Conservation (phyloP, 2,797 vertebrate genomes). For the Ctenopoma kingsleyae region DNA sequence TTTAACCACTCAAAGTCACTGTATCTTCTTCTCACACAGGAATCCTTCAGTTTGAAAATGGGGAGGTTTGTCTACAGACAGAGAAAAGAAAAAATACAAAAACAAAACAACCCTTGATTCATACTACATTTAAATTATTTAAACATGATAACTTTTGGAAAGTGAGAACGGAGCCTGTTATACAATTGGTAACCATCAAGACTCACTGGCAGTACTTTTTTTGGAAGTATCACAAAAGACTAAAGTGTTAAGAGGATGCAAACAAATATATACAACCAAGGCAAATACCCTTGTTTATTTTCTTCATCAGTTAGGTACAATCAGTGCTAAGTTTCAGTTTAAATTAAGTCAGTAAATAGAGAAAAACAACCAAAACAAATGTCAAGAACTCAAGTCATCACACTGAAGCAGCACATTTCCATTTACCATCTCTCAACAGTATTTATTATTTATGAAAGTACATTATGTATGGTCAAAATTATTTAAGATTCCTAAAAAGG, state of each 20-base stretch:
- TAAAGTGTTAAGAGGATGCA: neutral
- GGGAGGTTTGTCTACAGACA: slow-evolving; percentile 93
- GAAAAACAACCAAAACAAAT: no score
- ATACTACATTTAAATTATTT: slow-evolving; percentile 6
- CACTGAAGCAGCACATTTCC: no score
- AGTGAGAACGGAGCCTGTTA: neutral
- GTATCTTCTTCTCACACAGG: slow-evolving; percentile 95
- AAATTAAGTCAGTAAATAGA: no score
- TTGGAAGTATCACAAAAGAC: neutral
- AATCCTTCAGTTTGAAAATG: slow-evolving; percentile 98
- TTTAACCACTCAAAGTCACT: slow-evolving; percentile 99
- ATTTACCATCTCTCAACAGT: no score
- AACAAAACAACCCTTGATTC: neutral
- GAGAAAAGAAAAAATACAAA: slow-evolving; percentile 13
- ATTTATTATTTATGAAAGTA: no score
- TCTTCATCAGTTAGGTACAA: no score
- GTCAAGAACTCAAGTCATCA: no score
- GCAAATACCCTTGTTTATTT: no score
- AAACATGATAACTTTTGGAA: neutral
- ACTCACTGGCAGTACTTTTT: neutral
- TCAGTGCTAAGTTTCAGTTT: no score
- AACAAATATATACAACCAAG: no score
- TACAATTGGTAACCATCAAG: neutral
- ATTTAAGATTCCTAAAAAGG: no score
- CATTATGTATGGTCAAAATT: no score